phyloP scores from a whole-genome alignment of 2,113 vertebrate genomes.

The Rallus limicola region DNA sequence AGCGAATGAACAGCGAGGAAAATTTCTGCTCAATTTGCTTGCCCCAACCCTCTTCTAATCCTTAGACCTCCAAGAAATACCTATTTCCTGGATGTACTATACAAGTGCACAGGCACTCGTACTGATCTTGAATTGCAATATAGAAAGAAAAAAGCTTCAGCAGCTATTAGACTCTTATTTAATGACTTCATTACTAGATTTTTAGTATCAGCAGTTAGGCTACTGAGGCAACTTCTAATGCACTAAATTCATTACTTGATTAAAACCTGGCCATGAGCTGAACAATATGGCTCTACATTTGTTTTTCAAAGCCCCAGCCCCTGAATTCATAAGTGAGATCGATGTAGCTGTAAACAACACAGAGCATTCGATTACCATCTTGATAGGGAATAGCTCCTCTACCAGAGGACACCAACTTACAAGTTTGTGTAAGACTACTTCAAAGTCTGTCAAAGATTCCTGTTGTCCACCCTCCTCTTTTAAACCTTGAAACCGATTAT shows the following conservation, averaged over 20 bases:
- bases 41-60: background rate
- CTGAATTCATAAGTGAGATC: background rate
- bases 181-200: background rate
- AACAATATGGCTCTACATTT: background rate
- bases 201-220: background rate
- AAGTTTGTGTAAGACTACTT: background rate
- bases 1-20: background rate
- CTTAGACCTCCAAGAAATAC: background rate
- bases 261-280: background rate
- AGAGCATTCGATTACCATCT: accelerated
- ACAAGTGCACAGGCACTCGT: background rate
- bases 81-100: background rate
- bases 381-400: background rate
- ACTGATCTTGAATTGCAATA: background rate
- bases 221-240: background rate
- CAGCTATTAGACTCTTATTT: background rate
- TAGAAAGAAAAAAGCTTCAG: background rate
- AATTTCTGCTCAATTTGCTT: background rate
- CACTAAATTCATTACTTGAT: background rate
- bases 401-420: background rate
- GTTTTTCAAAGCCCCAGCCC: background rate
- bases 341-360: background rate
- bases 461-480: background rate
- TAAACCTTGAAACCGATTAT: background rate
- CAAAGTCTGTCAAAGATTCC: background rate